A percentile compares a stretch with the other conserved stretches of the same genome.
phyloP scores from a whole-genome alignment of 2,888 invertebrate species.

The Conchocele bisecta region DNA sequence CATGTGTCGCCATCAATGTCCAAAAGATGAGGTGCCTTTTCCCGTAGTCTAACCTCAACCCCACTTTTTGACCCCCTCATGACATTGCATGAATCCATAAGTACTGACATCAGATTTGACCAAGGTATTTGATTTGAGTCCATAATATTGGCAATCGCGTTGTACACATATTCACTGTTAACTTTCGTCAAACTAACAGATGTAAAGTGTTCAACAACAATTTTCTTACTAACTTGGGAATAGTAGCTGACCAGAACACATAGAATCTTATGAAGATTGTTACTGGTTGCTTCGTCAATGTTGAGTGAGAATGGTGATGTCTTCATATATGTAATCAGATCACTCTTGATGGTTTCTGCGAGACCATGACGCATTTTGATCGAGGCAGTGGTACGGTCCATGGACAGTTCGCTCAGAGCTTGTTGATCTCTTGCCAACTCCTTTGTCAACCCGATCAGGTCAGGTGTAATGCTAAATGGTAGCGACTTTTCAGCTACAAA shows the following conservation, averaged over 20 bases:
- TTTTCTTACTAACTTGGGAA: constrained; percentile 5
- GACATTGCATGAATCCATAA: constrained; percentile 64
- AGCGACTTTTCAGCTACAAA: neutral
- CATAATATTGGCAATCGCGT: constrained; percentile 33
- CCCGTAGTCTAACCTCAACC: constrained; percentile 55
- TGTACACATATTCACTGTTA: constrained; percentile 27
- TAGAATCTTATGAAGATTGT: constrained; percentile 35
- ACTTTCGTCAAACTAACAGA: constrained; percentile 37
- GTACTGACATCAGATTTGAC: constrained; percentile 58
- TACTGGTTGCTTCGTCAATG: constrained; percentile 40
- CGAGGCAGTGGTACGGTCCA: constrained; percentile 8
- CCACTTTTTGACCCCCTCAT: constrained; percentile 63
- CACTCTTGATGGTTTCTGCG: neutral
- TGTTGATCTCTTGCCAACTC: neutral
- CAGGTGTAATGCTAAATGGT: constrained; percentile 1
- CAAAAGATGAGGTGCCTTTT: constrained; percentile 58
- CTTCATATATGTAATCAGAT: neutral
- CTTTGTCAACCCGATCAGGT: neutral
- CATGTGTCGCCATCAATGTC: constrained; percentile 66
- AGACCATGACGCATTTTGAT: neutral
- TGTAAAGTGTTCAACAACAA: constrained; percentile 50
- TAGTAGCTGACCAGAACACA: constrained; percentile 44
- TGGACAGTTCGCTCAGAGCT: neutral
- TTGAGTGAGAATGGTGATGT: constrained; percentile 30
- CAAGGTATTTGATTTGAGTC: constrained; percentile 53